Base-by-base conservation (phyloP, 2,797 vertebrate genomes). In the Schizopygopsis malacanthus region DNA sequence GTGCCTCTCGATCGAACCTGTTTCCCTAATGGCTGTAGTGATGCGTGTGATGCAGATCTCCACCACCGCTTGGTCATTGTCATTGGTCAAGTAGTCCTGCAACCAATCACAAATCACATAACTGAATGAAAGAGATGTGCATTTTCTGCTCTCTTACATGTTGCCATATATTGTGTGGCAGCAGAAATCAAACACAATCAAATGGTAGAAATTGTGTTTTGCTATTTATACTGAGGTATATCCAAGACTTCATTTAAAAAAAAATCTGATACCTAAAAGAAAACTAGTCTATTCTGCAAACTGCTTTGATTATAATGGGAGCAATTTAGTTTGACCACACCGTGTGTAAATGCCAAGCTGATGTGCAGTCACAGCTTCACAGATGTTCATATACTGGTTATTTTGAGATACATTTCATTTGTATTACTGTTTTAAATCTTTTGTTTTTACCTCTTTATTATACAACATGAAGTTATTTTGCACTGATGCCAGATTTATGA, bases 1-100 rank as follows among this genome's bases (percentile, higher is more conserved):
- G 0, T 99, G 98, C 28, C 88, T 95, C 18, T 98, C 96, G 6
- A 99, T 98, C 33, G 97, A 97, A 0, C 95, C 93, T 0, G 97
- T 99, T 90, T 97, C 97, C 83, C 98, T 93, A 86, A 99, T 97
- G 82, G 98, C 98, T 0, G 97, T 96, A 83, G 98, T 99, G 92
- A 99, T 97, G 52, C 98, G 95, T 0, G 97, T 99, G 91, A 99
- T 94, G 92, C 98, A 99, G 92, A 99, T 99, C 91, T 99, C 98
- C 90, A 99, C 97, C 92, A 99, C 98, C 0, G 98, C 97, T 94
- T 99, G 98, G 94, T 98, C 97, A 0, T 99, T 99, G 95, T 96
- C 96, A 7, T 97, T 99, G 90, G 91, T 97, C 92, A 97, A 93
- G 89, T 99, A 99, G 94, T 99, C 98, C 98, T 99, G 91, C 81